Base-by-base conservation (phyloP, 2,113 vertebrate genomes). In the Furnarius figulus region DNA sequence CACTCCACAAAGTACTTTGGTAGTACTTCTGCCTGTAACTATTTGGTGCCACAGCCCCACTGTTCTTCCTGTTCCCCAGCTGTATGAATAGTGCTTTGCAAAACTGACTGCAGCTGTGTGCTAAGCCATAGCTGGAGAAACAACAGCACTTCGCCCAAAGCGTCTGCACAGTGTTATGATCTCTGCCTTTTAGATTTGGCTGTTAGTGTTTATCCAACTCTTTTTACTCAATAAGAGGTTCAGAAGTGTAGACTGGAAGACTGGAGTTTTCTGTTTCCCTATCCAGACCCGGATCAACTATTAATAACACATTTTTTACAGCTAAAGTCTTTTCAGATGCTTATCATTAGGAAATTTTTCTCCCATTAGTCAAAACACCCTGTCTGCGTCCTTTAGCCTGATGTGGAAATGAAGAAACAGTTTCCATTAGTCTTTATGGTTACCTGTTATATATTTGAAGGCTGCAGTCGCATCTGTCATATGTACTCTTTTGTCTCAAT, bases 221-320 rank as follows among this genome's bases (percentile, higher is more conserved):
- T 67, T 89, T 91, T 78, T 74, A 50, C 74, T 87, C 52, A 59
- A 0, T 74, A 71, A 58, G 59, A 85, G 68, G 16, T 73, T 56
- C 37, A 52, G 39, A 85, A 82, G 52, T 49, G 56, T 82, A 66
- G 78, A 61, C 82, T 86, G 40, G 35, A 76, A 80, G 72, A 91
- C 40, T 80, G 25, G 86, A 91, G n/a, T 81, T 75, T 91, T 93
- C 37, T 91, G 27, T 70, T 89, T 77, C 55, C 55, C 68, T 80
- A 25, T 70, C 50, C 82, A 89, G 70, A 85, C 27, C 6, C 0
- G 2, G 50, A 87, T 91, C 50, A 88, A 23, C 70, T 93, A 61
- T 78, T 71, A 90, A 87, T 78, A 84, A 91, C 80, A 49, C n/a
- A 46, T 77, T 63, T 91, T 89, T 91, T 87, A 63, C 61, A 58